Evolutionary conservation across 2,797 vertebrate species (phyloP), one percentile per base, ranked within the genome.

Genomic region (Taeniopygia guttata): DNA sequence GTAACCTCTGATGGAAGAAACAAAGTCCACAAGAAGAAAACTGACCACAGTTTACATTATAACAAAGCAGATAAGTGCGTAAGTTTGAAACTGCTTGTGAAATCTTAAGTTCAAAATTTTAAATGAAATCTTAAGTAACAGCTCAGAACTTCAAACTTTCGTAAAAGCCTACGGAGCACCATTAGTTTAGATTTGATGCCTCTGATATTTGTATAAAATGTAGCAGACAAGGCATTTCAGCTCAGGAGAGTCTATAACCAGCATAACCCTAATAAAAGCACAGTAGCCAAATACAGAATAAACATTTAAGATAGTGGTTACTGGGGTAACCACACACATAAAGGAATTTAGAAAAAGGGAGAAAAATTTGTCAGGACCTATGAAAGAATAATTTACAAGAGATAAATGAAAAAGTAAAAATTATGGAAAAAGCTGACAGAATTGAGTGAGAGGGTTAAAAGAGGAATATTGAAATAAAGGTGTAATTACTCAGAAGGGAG

Each of bases 1-100:
- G 5, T 97, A 98, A 84, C 98, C 99, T 96, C 99, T 99, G 96
- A 60, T 32, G 58, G 56, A 93, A 90, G 30, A 91, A 85, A 92
- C 9, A 63, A 87, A 95, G n/a, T 32, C 42, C 52, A 60, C 86
- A 64, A 74, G 38, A 76, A 76, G 55, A 84, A 77, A 87, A 82
- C 16, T 16, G 25, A 52, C 21, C 13, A 58, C 30, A 22, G 16
- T 51, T 72, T 76, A n/a, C 46, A 62, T 79, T 30, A 19, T 9
- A 58, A 56, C 40, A 91, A 83, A 84, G 54, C 48, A 80, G 18
- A 45, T 43, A 42, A 92, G 19, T 23, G 68, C 4, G 1, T 10
- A 16, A 66, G 5, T 80, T 42, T 45, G 32, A 83, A 92, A 81
- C 15, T 64, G 13, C 20, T 78, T 60, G 18, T 36, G 36, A 54